Conservation (phyloP, 2,888 invertebrate species). For the Drosophila antonietae region DNA sequence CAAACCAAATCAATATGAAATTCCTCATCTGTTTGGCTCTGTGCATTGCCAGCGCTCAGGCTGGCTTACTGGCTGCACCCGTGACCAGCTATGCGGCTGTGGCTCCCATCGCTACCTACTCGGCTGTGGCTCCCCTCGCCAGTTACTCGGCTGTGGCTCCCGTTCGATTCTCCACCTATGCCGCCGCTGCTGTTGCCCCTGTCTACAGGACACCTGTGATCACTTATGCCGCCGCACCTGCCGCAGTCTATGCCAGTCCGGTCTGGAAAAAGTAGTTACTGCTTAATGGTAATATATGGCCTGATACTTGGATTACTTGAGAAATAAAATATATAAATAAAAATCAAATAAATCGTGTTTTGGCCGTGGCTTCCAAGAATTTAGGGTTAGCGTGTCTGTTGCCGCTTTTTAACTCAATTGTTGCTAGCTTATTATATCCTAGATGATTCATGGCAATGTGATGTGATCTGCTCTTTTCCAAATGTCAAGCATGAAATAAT, state of each 20-base stretch:
- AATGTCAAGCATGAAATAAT: too few relatives aligned
- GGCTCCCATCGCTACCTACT: conserved; percentile 39
- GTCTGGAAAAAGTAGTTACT: conserved; percentile 33
- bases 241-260: conserved; percentile 18
- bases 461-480: background rate
- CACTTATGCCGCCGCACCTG: conserved; percentile 36
- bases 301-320: conserved; percentile 11
- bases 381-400: conserved; percentile 39
- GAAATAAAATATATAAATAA: conserved; percentile 28
- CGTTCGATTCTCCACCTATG: conserved; percentile 11
- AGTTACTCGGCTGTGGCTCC: conserved; percentile 39
- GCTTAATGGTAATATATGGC: background rate
- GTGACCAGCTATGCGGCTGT: conserved; percentile 44
- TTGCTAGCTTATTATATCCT: background rate
- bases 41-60: conserved; percentile 42
- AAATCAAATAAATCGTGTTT: background rate
- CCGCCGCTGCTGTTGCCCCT: conserved; percentile 15
- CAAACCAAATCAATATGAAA: conserved; percentile 44
- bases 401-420: conserved; percentile 54
- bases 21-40: conserved; percentile 40
- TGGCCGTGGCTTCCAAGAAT: background rate
- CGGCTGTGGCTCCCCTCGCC: conserved; percentile 37
- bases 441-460: too few relatives aligned
- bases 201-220: conserved; percentile 39
- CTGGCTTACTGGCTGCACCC: conserved; percentile 41